phyloP scores from a whole-genome alignment of 1,140 invertebrate species.

The Lepidotrigona ventralis region DNA sequence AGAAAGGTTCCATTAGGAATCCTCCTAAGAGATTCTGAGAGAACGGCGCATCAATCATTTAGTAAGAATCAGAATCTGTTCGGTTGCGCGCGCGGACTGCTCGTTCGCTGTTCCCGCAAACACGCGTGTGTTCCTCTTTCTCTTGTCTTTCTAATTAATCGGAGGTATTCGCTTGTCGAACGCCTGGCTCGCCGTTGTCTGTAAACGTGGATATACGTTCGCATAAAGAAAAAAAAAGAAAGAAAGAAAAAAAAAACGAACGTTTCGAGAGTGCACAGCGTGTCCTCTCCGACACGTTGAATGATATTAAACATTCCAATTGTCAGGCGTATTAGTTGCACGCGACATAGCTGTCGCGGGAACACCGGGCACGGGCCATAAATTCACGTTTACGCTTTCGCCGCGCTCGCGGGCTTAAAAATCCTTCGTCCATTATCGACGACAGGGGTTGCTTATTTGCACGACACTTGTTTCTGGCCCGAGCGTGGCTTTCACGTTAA shows the following conservation, averaged over 20 bases:
- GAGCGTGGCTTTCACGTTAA: slow-evolving; percentile 13
- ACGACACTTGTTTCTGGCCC: not conserved
- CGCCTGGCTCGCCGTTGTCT: no score
- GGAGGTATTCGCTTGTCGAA: not conserved
- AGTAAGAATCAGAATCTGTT: not conserved
- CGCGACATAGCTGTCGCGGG: not conserved
- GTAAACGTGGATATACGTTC: not conserved
- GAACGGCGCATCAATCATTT: not conserved
- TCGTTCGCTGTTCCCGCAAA: not conserved
- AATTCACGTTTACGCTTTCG: not conserved
- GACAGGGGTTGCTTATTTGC: slow-evolving; percentile 16
- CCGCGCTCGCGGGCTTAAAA: not conserved
- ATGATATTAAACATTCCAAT: slow-evolving; percentile 1
- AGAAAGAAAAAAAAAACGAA: not conserved
- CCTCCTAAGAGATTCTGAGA: not conserved
- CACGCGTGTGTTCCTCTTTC: not conserved
- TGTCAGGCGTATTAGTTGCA: not conserved
- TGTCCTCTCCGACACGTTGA: not conserved
- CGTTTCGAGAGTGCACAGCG: not conserved
- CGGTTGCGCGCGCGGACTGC: not conserved
- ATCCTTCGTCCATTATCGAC: slow-evolving; percentile 12
- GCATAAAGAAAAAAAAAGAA: not conserved
- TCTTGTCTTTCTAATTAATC: not conserved
- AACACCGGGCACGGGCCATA: not conserved
- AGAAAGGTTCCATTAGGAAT: not conserved